Conservation (phyloP, 2,888 invertebrate genomes). For the Amiota communis region DNA sequence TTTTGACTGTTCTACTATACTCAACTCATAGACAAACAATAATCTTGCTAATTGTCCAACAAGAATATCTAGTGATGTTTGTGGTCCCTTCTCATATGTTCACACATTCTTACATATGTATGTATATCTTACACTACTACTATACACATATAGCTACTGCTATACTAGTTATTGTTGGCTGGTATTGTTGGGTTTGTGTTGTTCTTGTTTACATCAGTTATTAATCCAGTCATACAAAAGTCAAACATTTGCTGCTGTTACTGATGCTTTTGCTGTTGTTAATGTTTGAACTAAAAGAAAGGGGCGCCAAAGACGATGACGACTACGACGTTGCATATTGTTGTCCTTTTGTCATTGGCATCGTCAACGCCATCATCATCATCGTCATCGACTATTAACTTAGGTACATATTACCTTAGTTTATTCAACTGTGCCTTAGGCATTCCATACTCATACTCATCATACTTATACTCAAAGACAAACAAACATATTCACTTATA, state of each 20-base stretch:
- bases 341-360: constrained; percentile 55
- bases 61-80: not conserved
- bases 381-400: constrained; percentile 8
- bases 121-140: not conserved
- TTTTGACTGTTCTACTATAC: not conserved
- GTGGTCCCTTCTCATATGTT: not conserved
- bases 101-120: not conserved
- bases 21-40: constrained; percentile 6
- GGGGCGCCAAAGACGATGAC: constrained; percentile 49
- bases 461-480: constrained; percentile 21
- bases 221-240: constrained; percentile 48
- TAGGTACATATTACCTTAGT: constrained; percentile 47
- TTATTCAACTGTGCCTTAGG: constrained; percentile 58
- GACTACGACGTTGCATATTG: constrained; percentile 8
- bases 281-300: constrained; percentile 12
- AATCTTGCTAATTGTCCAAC: constrained; percentile 58
- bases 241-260: constrained; percentile 26
- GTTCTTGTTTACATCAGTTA: constrained; percentile 65
- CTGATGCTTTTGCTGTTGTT: constrained; percentile 23
- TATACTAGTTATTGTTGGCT: too few species aligned
- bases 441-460: not conserved
- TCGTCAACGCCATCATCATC: constrained; percentile 50
- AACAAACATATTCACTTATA: constrained; percentile 11
- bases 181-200: not conserved
- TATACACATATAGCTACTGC: too few species aligned